These are phyloP conservation scores for Yoshiicerus persimilis DNA, from an alignment of 1,140 invertebrate genomes.

Conservation along the genomic window DNA sequence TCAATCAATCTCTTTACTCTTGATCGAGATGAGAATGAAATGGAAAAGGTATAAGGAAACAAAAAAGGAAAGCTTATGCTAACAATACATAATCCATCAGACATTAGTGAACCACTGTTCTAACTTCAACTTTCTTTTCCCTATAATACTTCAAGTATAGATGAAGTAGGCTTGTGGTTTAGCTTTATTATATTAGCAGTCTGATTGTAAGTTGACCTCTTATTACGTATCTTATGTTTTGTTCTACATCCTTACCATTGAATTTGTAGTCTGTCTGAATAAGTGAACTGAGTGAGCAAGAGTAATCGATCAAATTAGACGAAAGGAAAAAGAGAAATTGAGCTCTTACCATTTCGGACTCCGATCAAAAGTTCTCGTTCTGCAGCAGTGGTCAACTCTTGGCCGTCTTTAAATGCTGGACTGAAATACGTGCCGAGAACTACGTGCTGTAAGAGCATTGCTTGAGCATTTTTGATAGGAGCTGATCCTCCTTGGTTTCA, in stretches of 20 bases:
- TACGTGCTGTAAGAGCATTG: constrained; percentile 46
- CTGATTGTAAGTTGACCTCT: not conserved
- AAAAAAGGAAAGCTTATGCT: not conserved
- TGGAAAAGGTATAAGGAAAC: not conserved
- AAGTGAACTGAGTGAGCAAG: not conserved
- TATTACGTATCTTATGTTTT: not conserved
- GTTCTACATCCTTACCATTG: not conserved
- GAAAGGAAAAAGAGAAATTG: not conserved
- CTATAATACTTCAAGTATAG: not conserved
- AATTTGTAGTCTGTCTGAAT: not conserved
- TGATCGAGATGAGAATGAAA: not conserved
- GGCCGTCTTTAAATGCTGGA: constrained; percentile 48
- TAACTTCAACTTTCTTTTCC: not conserved
- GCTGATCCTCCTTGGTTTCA: constrained; percentile 17
- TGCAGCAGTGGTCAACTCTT: constrained; percentile 48
- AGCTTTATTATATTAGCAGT: not conserved
- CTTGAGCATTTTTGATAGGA: constrained; percentile 41
- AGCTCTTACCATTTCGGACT: constrained; percentile 46
- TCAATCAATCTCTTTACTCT: not conserved
- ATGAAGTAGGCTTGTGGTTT: not conserved
- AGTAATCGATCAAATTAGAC: not conserved
- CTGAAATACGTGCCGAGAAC: constrained; percentile 48
- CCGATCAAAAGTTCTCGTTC: constrained; percentile 48
- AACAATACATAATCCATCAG: not conserved
- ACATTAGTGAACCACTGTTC: not conserved